A percentile compares a stretch with the other conserved stretches of the same genome.
Conservation (phyloP, 2,113 vertebrate species). For the Epinephelus fuscoguttatus region DNA sequence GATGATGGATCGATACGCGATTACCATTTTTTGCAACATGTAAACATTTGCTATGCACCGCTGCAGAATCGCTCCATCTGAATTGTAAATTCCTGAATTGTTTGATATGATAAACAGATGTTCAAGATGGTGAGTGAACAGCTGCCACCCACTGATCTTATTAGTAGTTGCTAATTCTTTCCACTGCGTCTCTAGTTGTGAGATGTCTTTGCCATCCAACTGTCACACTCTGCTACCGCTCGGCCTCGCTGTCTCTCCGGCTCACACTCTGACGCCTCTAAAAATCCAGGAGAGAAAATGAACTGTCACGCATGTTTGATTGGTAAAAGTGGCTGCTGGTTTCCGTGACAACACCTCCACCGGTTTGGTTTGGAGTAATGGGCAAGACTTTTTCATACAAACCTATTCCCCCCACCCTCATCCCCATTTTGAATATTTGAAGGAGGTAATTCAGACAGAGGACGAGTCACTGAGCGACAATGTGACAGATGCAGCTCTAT, state of each 20-base stretch:
- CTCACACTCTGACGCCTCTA: conserved; percentile 9
- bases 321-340: conserved; percentile 57
- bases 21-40: conserved; percentile 21
- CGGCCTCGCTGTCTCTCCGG: conserved; percentile 17
- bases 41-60: conserved; percentile 11
- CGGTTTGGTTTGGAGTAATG: conserved; percentile 15
- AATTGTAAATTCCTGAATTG: conserved; percentile 33
- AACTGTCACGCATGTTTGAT: conserved; percentile 60
- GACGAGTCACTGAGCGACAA: conserved; percentile 39
- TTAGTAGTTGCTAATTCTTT: conserved; percentile 65
- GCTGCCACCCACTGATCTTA: conserved; percentile 68
- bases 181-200: conserved; percentile 44
- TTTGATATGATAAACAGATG: conserved; percentile 63
- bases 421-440: conserved; percentile 46
- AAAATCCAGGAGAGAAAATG: conserved; percentile 59
- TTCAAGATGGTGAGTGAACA: conserved; percentile 58
- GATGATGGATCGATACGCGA: conserved; percentile 10
- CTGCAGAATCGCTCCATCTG: conserved; percentile 7
- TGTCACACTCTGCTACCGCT: conserved; percentile 28
- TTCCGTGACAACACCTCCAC: conserved; percentile 62
- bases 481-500: conserved; percentile 65
- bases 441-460: conserved; percentile 51
- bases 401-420: neutral
- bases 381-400: conserved; percentile 13
- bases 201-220: conserved; percentile 23